phyloP scores from a whole-genome alignment of 1,140 invertebrate genomes.

The Cyclina sinensis region DNA sequence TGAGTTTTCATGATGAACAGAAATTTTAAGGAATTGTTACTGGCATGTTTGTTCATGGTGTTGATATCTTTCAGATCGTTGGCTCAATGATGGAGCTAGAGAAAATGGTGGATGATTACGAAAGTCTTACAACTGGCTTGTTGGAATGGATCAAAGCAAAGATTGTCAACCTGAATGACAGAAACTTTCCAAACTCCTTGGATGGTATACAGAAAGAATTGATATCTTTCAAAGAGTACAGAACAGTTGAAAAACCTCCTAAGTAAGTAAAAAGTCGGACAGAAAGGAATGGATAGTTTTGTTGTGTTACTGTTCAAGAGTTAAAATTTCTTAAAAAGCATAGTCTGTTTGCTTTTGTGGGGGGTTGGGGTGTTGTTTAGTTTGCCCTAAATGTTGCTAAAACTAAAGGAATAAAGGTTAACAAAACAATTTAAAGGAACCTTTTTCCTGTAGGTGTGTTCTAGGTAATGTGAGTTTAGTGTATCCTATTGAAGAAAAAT shows the following conservation, averaged over 20 bases:
- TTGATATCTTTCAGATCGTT: conserved; percentile 93
- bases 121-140: conserved; percentile 93
- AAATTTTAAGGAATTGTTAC: too few relatives aligned
- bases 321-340: too few relatives aligned
- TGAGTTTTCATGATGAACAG: too few relatives aligned
- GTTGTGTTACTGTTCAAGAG: neutral
- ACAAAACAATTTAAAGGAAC: too few relatives aligned
- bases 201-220: conserved; percentile 98
- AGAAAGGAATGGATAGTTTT: neutral
- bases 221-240: conserved; percentile 96
- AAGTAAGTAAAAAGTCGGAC: conserved; percentile 92
- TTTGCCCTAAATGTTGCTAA: too few relatives aligned
- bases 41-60: too few relatives aligned
- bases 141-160: conserved; percentile 97
- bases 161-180: conserved; percentile 93
- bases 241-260: conserved; percentile 98
- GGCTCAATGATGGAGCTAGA: conserved; percentile 98
- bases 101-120: conserved; percentile 92
- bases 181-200: conserved; percentile 97
- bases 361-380: too few relatives aligned
- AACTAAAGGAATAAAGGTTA: too few relatives aligned
- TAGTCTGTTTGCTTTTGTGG: too few relatives aligned
- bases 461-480: too few relatives aligned
- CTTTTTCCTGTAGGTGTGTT: too few relatives aligned
- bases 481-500: too few relatives aligned